Evolutionary conservation across 2,113 vertebrate genomes (phyloP), one percentile per base, ranked within the genome.

Genomic region (Rhynchomys soricoides): DNA sequence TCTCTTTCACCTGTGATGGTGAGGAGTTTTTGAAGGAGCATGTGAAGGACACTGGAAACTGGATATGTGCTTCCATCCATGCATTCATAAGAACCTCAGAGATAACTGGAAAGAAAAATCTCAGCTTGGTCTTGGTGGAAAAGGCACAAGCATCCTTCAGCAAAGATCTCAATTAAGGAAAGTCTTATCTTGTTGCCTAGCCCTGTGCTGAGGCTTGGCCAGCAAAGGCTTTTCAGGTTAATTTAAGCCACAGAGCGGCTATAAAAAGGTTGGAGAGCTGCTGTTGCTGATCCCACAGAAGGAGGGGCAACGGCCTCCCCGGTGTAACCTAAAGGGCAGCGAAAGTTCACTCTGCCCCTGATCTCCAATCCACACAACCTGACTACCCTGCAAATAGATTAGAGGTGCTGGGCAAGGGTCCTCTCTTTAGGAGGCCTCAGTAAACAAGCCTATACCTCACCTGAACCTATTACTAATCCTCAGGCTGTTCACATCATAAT

Each of bases 311-410:
- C n/a, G 43, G 10, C 48, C 87, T 77, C 82, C 75, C 64, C 43
- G 45, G 26, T 48, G 64, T 86, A 85, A 81, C 86, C 93, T 86
- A 73, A 91, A 96, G 96, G 92, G 86, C 91, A 97, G 37, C 3
- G 4, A 71, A 95, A 94, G 82, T 96, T 88, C 66, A 90, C 24
- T 22, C 21, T 29, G 55, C 64, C 19, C 19, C 3, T 57, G 45
- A 45, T 40, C 68, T 57, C 34, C 55, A 93, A 93, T 83, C 48
- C 62, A 75, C 59, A 68, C 11, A 50, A 55, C 43, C 55, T 89
- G n/a, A 26, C 77, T 83, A 68, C 55, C 74, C 93, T 50, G 75
- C 78, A 95, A 50, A 89, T 78, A 43, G 52, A 83, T 71, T 86
- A 91, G 83, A 86, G 75, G 29, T 31, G 16, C 19, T 26, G 55